Evolutionary conservation across 1,140 invertebrate genomes (phyloP).

Genomic region (Riptortus pedestris): DNA sequence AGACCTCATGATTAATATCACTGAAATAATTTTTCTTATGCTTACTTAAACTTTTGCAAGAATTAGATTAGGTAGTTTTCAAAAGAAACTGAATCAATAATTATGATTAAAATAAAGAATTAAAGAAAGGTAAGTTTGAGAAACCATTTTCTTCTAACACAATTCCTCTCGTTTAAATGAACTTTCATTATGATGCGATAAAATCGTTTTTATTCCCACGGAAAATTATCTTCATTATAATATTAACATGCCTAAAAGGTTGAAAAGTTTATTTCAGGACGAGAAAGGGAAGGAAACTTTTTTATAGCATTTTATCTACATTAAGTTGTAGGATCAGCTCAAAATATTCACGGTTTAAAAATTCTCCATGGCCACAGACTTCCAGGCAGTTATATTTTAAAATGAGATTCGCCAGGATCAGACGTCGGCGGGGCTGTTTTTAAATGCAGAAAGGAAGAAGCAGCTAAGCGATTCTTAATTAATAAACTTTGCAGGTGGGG

Average conservation of each 20-base stretch:
- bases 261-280: not conserved
- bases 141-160: too few species aligned
- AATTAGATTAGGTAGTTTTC: too few species aligned
- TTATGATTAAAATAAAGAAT: too few species aligned
- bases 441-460: not conserved
- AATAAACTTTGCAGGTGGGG: slow-evolving; percentile 3
- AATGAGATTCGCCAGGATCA: not conserved
- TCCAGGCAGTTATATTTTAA: not conserved
- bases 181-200: not conserved
- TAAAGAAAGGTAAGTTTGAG: too few species aligned
- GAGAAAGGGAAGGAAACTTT: not conserved
- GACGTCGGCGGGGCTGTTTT: not conserved
- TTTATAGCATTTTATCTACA: not conserved
- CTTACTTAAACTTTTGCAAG: too few species aligned
- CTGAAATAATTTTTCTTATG: too few species aligned
- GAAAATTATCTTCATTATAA: not conserved
- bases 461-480: slow-evolving; percentile 14
- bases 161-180: not conserved
- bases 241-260: slow-evolving; percentile 5
- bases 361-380: not conserved
- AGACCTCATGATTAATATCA: too few species aligned
- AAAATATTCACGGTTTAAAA: not conserved
- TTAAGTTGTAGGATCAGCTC: not conserved
- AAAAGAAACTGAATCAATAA: too few species aligned
- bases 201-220: not conserved